Percentiles rank a stretch among this genome's conserved stretches.
Conservation (phyloP, 2,888 invertebrate genomes). For the Eupelmus urozonus region DNA sequence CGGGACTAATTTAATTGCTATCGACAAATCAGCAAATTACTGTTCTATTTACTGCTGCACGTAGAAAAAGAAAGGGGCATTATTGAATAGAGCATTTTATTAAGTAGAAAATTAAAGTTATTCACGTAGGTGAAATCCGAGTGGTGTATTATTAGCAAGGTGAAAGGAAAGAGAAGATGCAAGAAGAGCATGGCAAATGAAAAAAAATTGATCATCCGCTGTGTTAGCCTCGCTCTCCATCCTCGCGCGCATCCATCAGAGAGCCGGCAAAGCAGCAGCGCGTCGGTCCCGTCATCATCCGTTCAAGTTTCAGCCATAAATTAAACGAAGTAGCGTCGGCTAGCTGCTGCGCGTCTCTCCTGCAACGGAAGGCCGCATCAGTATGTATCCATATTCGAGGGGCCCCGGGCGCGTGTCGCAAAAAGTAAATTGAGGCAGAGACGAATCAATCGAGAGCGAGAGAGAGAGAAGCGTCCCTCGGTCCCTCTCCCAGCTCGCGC, state of each 20-base stretch:
- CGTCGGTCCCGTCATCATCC: conserved; percentile 36
- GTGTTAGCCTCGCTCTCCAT: neutral
- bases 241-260: neutral
- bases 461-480: conserved; percentile 44
- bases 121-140: too few species aligned
- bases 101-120: too few species aligned
- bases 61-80: too few species aligned
- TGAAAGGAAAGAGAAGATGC: neutral
- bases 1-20: too few species aligned
- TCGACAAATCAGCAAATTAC: too few species aligned
- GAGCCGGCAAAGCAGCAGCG: neutral
- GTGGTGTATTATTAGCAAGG: neutral
- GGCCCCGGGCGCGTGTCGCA: conserved; percentile 31
- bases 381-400: neutral
- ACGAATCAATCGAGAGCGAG: conserved; percentile 52
- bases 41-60: too few species aligned
- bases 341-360: neutral
- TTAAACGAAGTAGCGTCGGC: conserved; percentile 31
- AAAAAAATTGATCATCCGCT: conserved; percentile 20
- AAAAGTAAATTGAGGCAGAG: conserved; percentile 50
- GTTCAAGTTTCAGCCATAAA: conserved; percentile 53
- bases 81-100: too few species aligned
- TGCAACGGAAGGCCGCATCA: conserved; percentile 48
- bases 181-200: neutral
- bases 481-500: conserved; percentile 39